phyloP scores from a whole-genome alignment of 2,797 vertebrate species.

The Arnoldichthys spilopterus region DNA sequence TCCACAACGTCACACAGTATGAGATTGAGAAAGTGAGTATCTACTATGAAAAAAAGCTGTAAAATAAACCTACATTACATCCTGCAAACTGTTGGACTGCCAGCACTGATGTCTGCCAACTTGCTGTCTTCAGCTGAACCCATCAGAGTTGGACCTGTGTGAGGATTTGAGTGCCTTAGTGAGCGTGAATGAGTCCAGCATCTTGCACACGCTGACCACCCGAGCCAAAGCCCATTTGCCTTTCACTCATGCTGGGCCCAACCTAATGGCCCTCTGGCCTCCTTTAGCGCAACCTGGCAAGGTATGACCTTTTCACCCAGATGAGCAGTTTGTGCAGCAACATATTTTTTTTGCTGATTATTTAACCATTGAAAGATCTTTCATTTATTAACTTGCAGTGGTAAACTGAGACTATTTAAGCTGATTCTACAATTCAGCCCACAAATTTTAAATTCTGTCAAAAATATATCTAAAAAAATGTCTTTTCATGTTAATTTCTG shows the following conservation, averaged over 20 bases:
- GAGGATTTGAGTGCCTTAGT: constrained; percentile 87
- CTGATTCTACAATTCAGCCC: too few relatives aligned
- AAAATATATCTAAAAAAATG: too few relatives aligned
- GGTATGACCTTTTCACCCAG: constrained; percentile 35
- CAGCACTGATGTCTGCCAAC: not conserved
- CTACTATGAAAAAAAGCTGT: not conserved
- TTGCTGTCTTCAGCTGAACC: constrained; percentile 80
- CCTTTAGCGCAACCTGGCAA: constrained; percentile 50
- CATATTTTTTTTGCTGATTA: not conserved
- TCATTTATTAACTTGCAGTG: too few relatives aligned
- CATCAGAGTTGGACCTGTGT: constrained; percentile 80
- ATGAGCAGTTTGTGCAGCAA: not conserved
- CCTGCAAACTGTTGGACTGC: too few relatives aligned
- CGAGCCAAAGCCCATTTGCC: constrained; percentile 77
- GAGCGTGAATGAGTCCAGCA: constrained; percentile 84
- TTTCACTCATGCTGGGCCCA: constrained; percentile 81
- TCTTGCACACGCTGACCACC: constrained; percentile 81
- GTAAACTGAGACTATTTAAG: too few relatives aligned
- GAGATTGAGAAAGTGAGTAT: constrained; percentile 83
- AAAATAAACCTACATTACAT: not conserved
- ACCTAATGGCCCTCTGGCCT: constrained; percentile 83
- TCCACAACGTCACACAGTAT: constrained; percentile 82
- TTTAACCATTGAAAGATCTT: too few relatives aligned
- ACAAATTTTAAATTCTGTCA: too few relatives aligned
- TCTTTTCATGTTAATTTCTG: too few relatives aligned